Conservation (phyloP, 2,113 vertebrate genomes). For the Eretmochelys imbricata region DNA sequence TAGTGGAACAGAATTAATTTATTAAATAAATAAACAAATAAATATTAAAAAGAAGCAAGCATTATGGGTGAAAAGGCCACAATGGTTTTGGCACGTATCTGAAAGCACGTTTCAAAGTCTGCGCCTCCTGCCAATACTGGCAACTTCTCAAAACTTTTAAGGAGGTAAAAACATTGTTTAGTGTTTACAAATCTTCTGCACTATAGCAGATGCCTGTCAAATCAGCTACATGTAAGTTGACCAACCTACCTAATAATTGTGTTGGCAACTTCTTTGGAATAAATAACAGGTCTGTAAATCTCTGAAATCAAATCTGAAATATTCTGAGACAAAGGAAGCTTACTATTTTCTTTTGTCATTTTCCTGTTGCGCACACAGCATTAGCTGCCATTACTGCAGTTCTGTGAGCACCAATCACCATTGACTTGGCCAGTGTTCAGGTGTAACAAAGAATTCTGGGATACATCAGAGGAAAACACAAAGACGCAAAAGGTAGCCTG, state of each 20-base stretch:
- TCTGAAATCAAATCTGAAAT: slow-evolving; percentile 46
- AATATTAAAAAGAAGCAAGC: slow-evolving; percentile 34
- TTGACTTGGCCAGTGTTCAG: slow-evolving; percentile 75
- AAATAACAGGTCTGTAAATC: slow-evolving; percentile 59
- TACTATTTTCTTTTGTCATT: slow-evolving; percentile 67
- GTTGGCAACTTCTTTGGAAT: slow-evolving; percentile 55
- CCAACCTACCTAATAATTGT: slow-evolving; percentile 75
- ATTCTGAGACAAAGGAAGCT: slow-evolving; percentile 74
- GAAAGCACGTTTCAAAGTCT: slow-evolving; percentile 78
- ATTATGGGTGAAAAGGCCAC: slow-evolving; percentile 80
- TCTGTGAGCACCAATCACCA: slow-evolving; percentile 73
- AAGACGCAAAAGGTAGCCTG: slow-evolving; percentile 54
- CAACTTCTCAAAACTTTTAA: slow-evolving; percentile 87
- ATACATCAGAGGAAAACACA: slow-evolving; percentile 50
- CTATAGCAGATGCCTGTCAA: slow-evolving; percentile 81
- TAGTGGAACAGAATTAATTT: slow-evolving; percentile 29
- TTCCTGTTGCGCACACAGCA: slow-evolving; percentile 65
- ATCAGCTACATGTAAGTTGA: slow-evolving; percentile 73
- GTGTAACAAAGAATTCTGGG: slow-evolving; percentile 77
- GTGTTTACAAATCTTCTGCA: slow-evolving; percentile 83
- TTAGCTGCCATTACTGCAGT: slow-evolving; percentile 73
- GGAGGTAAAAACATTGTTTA: slow-evolving; percentile 85
- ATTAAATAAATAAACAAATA: background rate
- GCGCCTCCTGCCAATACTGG: slow-evolving; percentile 84
- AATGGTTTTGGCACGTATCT: slow-evolving; percentile 80